Base-by-base conservation (phyloP, 2,113 vertebrate species). In the Cranoglanis bouderius region DNA sequence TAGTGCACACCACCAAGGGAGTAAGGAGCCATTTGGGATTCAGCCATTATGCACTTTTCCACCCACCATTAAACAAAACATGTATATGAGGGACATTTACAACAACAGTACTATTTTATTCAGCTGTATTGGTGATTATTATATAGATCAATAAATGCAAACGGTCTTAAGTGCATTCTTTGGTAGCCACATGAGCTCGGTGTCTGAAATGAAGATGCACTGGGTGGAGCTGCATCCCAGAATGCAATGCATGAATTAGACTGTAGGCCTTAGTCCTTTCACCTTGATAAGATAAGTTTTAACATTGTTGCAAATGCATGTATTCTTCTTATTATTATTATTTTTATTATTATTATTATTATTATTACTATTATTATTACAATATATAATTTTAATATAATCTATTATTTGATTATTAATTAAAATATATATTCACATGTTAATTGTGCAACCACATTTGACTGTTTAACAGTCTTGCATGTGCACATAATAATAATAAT, bases 221-320 rank as follows among this genome's bases (percentile, higher is more conserved):
- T 85, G 90, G 90, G 90, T 90, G 90, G 90, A 67, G 84, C 82
- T 81, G 49, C 84, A 86, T 90, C 90, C 90, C 90, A 78, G 67
- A 74, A 87, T 85, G 87, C 49, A 88, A 67, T 72, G 77, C 87
- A 40, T 29, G 55, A 61, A 61, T 59, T 14, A 83, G 81, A 61
- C 13, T 29, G 81, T 8, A 83, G 81, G 81, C 55, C 57, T 61
- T 4, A 83, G 12, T 32, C 80, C 9, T 82, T 82, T 82, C 35
- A 40, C 38, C 81, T 43, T 83, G 10, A 26, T 83, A 10, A 40
- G 55, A 83, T 83, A 12, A 6, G 1, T 51, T 51, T 0, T 29
- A 12, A 6, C 24, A 67, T 67, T 67, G 63, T 67, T 67, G 63
- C 13, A 5, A 67, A 67, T n/a, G 12, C 12, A 32, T 77, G 43